Evolutionary conservation across 1,140 invertebrate species (phyloP).

Genomic region (Zophobas atratus): DNA sequence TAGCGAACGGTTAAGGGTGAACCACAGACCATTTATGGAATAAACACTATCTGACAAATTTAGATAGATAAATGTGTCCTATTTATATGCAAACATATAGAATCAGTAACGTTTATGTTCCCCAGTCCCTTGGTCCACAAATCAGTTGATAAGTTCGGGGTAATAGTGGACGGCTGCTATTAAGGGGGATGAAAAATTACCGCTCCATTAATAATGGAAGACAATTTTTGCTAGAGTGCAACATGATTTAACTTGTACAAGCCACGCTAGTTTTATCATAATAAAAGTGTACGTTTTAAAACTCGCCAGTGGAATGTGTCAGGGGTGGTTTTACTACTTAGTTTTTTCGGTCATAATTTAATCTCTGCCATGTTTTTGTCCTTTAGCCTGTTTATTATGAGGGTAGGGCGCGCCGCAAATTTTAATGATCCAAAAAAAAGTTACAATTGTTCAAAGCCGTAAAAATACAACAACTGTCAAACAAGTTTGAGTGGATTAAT

Average conservation of each 20-base stretch:
- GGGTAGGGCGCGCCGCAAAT: constrained; percentile 11
- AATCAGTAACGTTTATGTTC: constrained; percentile 26
- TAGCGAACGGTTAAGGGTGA: constrained; percentile 39
- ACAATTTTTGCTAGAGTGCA: constrained; percentile 19
- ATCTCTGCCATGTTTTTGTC: constrained; percentile 37
- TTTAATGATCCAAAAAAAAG: constrained; percentile 38
- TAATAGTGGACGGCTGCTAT: constrained; percentile 15
- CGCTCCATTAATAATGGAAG: constrained; percentile 5
- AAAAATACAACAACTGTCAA: constrained; percentile 29
- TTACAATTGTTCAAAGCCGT: constrained; percentile 19
- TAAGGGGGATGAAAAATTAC: constrained; percentile 31
- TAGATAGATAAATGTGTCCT: constrained; percentile 40
- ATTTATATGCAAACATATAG: constrained; percentile 41
- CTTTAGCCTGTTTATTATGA: constrained; percentile 35
- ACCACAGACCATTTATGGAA: constrained; percentile 41
- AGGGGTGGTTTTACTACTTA: constrained; percentile 25
- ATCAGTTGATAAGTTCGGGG: constrained; percentile 22
- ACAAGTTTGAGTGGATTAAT: constrained; percentile 30
- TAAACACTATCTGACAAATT: constrained; percentile 38
- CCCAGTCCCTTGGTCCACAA: constrained; percentile 12
- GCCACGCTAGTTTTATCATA: constrained; percentile 12
- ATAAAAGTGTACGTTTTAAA: constrained; percentile 26
- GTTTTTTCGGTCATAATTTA: constrained; percentile 34
- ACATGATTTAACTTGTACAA: constrained; percentile 20
- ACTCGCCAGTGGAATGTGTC: constrained; percentile 20